A percentile compares a stretch with the other conserved stretches of the same genome.
phyloP scores from a whole-genome alignment of 2,797 vertebrate genomes.

The Naso thynnoides region DNA sequence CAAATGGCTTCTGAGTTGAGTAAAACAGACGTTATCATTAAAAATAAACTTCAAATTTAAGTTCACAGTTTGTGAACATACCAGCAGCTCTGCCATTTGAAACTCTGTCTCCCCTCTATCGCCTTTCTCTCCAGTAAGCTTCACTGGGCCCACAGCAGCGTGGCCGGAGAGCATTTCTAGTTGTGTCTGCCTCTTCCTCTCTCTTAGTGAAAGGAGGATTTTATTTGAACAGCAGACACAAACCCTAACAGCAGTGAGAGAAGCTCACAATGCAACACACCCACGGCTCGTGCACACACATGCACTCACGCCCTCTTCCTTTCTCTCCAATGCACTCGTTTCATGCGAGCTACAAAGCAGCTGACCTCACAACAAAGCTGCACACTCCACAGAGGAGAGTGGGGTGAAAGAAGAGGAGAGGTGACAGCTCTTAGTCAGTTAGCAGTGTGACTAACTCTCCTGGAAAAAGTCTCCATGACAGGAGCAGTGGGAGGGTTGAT shows the following conservation, averaged over 20 bases:
- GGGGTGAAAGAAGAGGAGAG: constrained; percentile 65
- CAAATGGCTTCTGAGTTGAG: background rate
- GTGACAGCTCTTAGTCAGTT: constrained; percentile 73
- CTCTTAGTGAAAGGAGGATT: constrained; percentile 33
- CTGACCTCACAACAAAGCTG: constrained; percentile 76
- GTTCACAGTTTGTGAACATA: constrained; percentile 1
- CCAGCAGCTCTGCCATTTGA: constrained; percentile 18
- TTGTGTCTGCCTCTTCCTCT: constrained; percentile 37
- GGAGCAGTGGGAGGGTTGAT: constrained; percentile 46
- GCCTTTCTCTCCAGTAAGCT: constrained; percentile 34
- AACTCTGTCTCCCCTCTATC: constrained; percentile 11
- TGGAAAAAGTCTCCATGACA: constrained; percentile 62
- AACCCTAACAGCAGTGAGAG: constrained; percentile 60
- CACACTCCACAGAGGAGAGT: constrained; percentile 65
- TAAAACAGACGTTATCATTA: background rate
- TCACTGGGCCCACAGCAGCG: constrained; percentile 28
- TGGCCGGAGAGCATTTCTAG: constrained; percentile 38
- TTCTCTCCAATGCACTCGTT: constrained; percentile 66
- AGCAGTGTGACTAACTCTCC: constrained; percentile 67
- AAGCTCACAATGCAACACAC: constrained; percentile 59
- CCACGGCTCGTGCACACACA: constrained; percentile 56
- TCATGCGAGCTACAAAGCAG: constrained; percentile 70
- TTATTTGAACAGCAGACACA: constrained; percentile 59
- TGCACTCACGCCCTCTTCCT: constrained; percentile 52
- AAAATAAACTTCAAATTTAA: background rate